Base-by-base conservation (phyloP, 2,888 invertebrate species). In the Sarcophaga caerulescens region DNA sequence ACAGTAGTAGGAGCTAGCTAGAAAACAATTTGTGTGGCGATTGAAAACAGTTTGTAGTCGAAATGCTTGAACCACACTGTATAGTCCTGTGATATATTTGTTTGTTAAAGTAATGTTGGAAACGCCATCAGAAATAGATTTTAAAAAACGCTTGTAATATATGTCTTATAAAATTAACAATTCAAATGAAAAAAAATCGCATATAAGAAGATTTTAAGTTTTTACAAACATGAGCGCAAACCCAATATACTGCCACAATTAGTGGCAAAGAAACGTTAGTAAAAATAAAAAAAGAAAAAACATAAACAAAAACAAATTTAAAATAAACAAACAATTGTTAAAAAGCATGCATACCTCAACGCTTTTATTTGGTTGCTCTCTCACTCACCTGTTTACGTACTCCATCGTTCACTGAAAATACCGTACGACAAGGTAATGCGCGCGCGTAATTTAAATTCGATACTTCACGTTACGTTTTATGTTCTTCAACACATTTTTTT, bases 381-480 rank as follows among this genome's bases (percentile, higher is more conserved):
- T 68, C 45, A 21, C 69, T 45, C 35, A 47, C 14, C 44, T 21
- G 35, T 19, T 52, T n/a, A 59, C 11, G 65, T n/a, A 44, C 35
- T 57, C 60, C 47, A 52, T 70, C n/a, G 21, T 65, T 74, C 17
- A 66, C 14, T 70, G 12, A 35, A 12, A n/a, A 66, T 65, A 63
- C 47, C 60, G 74, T 70, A 76, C 77, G 44, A 71, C 52, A 70
- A 81, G 75, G 74, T 74, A 86, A 81, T 81, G 86, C 86, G 86
- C 86, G 81, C 81, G 84, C 86, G 82, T 84, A 75, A 78, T 86
- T 84, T 84, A 75, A 86, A 86, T 84, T 81, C 77, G 66, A 81
- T 60, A 70, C 63, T 17, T 60, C 75, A 65, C 63, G 19, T 59
- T 80, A 69, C 8, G 4, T 74, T 76, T 76, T 35, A 68, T 75